Conservation (phyloP, 2,888 invertebrate genomes). For the Parnassius orleans region DNA sequence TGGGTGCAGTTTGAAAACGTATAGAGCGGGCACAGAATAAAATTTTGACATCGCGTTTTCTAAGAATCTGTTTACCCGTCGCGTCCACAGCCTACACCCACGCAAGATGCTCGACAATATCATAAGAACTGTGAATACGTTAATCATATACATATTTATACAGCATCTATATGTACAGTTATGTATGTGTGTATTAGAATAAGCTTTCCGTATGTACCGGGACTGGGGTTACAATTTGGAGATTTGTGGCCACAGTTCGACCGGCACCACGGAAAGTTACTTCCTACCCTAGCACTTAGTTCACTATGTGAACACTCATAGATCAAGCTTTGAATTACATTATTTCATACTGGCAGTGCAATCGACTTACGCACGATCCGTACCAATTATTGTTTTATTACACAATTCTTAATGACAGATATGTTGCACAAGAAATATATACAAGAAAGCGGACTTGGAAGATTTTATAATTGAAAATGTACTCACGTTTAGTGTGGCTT, state of each 20-base stretch:
- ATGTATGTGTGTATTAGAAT: constrained; percentile 57
- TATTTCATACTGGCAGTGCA: constrained; percentile 70
- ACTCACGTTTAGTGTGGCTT: constrained; percentile 28
- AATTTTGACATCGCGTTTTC: constrained; percentile 9
- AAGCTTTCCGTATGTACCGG: constrained; percentile 37
- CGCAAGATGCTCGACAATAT: constrained; percentile 63
- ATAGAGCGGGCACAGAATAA: constrained; percentile 4
- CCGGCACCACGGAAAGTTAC: constrained; percentile 2
- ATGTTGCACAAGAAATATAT: constrained; percentile 62
- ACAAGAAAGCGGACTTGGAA: constrained; percentile 50
- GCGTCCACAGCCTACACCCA: constrained; percentile 11
- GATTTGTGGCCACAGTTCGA: background rate
- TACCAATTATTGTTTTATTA: constrained; percentile 37
- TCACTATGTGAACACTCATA: constrained; percentile 66
- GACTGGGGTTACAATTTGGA: background rate
- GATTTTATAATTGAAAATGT: constrained; percentile 38
- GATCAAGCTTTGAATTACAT: constrained; percentile 51
- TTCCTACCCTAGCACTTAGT: constrained; percentile 45
- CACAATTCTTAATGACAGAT: constrained; percentile 48
- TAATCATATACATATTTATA: constrained; percentile 74
- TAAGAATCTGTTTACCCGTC: background rate
- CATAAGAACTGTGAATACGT: constrained; percentile 59
- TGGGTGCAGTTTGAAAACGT: constrained; percentile 16
- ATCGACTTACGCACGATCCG: constrained; percentile 58
- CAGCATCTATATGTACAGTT: constrained; percentile 77